Evolutionary conservation across 2,797 vertebrate genomes (phyloP).

Genomic region (Oryzias dopingdopingensis): DNA sequence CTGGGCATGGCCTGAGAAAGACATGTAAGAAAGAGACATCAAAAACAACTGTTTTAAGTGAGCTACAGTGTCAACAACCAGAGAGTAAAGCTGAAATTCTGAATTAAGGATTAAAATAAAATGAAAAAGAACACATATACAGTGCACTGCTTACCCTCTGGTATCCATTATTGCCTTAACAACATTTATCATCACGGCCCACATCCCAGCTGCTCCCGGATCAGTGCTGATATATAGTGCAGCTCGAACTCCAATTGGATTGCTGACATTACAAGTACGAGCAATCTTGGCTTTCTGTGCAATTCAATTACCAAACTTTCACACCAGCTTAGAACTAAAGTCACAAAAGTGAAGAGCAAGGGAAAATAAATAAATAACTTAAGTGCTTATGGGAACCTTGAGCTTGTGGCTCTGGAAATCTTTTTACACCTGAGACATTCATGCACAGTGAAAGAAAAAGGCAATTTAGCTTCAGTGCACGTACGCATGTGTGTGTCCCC

Average conservation of each 20-base stretch:
- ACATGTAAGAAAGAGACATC: constrained; percentile 14
- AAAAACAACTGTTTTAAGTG: constrained; percentile 7
- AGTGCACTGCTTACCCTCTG: constrained; percentile 35
- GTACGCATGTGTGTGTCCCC: constrained; percentile 11
- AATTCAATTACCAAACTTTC: constrained; percentile 69
- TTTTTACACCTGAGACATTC: constrained; percentile 48
- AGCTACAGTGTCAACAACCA: constrained; percentile 5
- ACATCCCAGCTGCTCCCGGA: constrained; percentile 56
- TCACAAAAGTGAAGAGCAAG: constrained; percentile 40
- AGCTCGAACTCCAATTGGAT: constrained; percentile 63
- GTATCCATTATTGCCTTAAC: constrained; percentile 43
- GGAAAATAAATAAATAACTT: constrained; percentile 22
- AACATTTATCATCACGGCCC: constrained; percentile 46
- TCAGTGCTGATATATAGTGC: constrained; percentile 66
- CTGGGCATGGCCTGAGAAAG: constrained; percentile 83
- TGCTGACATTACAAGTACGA: constrained; percentile 62
- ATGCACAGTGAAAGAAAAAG: constrained; percentile 26
- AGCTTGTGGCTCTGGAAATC: constrained; percentile 30
- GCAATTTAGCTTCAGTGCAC: constrained; percentile 26
- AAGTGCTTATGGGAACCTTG: constrained; percentile 44
- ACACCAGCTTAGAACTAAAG: constrained; percentile 52
- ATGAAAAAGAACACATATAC: constrained; percentile 44
- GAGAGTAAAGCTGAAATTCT: constrained; percentile 6
- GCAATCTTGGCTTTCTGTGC: constrained; percentile 59
- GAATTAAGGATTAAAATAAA: constrained; percentile 29